A percentile compares a stretch with the other conserved stretches of the same genome.
phyloP scores from a whole-genome alignment of 2,113 vertebrate species.

The Gadus chalcogrammus region DNA sequence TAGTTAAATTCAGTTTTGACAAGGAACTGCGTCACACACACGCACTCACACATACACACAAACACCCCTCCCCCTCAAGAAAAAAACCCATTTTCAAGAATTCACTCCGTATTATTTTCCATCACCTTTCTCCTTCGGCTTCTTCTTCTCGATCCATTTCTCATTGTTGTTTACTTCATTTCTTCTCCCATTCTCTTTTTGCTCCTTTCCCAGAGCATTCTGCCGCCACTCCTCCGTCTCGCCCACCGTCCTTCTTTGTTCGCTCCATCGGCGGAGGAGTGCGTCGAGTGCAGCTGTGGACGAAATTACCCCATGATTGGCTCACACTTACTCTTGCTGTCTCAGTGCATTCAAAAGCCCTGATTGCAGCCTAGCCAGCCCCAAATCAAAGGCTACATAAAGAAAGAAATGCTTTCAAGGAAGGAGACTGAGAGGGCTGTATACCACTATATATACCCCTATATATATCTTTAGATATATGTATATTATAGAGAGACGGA shows the following conservation, averaged over 20 bases:
- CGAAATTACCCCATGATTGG: constrained; percentile 70
- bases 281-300: constrained; percentile 69
- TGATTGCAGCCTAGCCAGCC: constrained; percentile 64
- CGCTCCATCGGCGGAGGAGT: constrained; percentile 53
- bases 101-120: too few species aligned
- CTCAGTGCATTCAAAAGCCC: constrained; percentile 61
- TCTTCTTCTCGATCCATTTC: not conserved
- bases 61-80: too few species aligned
- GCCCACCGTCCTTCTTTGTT: constrained; percentile 53
- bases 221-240: constrained; percentile 44
- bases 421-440: constrained; percentile 9
- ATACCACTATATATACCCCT: too few species aligned
- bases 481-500: too few species aligned
- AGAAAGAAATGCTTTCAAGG: constrained; percentile 48
- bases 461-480: too few species aligned
- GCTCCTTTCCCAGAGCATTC: constrained; percentile 17
- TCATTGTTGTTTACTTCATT: too few species aligned
- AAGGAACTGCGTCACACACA: too few species aligned
- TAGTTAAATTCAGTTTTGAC: too few species aligned
- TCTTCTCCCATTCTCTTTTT: constrained; percentile 28
- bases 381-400: constrained; percentile 53
- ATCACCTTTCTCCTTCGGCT: not conserved
- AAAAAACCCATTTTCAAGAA: too few species aligned
- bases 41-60: too few species aligned
- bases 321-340: constrained; percentile 65